Evolutionary conservation across 2,113 vertebrate species (phyloP), one percentile per base, ranked within the genome.

Genomic region (Etheostoma spectabile): DNA sequence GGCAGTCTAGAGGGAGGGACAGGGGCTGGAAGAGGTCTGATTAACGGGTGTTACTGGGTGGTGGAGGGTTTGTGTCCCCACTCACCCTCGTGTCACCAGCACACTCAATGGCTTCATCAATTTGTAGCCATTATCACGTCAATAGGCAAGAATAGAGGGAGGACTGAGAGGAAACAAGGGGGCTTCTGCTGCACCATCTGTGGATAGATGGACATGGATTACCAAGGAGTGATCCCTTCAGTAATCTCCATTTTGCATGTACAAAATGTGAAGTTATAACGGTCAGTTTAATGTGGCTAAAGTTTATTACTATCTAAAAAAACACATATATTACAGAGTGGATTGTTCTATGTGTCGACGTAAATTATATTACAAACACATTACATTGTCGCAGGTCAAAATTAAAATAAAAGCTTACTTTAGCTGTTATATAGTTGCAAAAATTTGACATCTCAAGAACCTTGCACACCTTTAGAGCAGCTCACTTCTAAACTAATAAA

Each of bases 61-160:
- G 94, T 86, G 83, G 74, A 86, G 90, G 92, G 92, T 91, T 92
- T 92, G 90, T 94, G 93, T 95, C 91, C 93, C 82, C 77, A 87
- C 89, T 93, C 92, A 88, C 88, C 89, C 86, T 87, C 42, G 64
- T 94, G 93, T 94, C 93, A 93, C 90, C 76, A 67, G 85, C 81
- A 83, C 90, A 93, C 91, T 93, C 93, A 94, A 94, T 94, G 90
- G 94, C 92, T 94, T 94, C 93, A 95, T 95, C 94, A 95, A 91
- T 95, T 94, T 94, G 93, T 91, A 80, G 79, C 93, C 92, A 95
- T 96, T 95, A 95, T 93, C 92, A 93, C 88, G 87, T 95, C 94
- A 95, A 95, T 94, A 86, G 85, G 88, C 65, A 79, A 90, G 91
- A 85, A 91, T 82, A 85, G 85, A 53, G 61, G 79, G 77, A 80